Base-by-base conservation (phyloP, 2,797 vertebrate species). In the Cirrhinus molitorella region DNA sequence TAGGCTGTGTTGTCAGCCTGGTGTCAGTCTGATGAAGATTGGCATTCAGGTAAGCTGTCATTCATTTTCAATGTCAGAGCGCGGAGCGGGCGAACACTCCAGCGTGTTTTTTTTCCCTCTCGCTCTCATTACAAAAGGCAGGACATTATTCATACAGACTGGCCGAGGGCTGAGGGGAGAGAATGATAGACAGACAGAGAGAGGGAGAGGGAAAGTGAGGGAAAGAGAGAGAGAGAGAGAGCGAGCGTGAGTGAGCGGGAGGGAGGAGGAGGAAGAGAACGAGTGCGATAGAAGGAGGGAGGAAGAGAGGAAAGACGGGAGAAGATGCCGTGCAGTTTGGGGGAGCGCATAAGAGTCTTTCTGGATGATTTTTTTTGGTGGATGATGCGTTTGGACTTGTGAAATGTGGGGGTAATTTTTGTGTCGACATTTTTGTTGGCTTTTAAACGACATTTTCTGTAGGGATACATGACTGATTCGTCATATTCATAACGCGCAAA, bases 1-100 rank as follows among this genome's bases (percentile, higher is more conserved):
- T 97, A 97, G 97, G 97, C 96, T 97, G 97, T 97, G 96, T 96
- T 97, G 97, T 97, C 96, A 97, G 96, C 96, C 97, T 95, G 95
- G 97, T 97, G 97, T 97, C 97, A 98, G 97, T 97, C 97, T 98
- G 97, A 98, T 98, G 97, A 97, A 98, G 97, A 98, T 98, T 98
- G 97, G 97, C 97, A 98, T 96, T 96, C 97, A 98, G 97, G 97
- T 98, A 98, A 97, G 97, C 97, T 98, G 97, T 98, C 97, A 98
- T 97, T 98, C 97, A 97, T 97, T 97, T 95, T 96, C 96, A 96
- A 94, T 96, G 96, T 97, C 96, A 97, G 96, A 95, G 95, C 93
- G 91, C 92, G 91, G 92, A 91, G 93, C 92, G 90, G 92, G 92
- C 92, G 92, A 91, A 91, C 93, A 92, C 93, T 94, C 90, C 89